Percentiles rank a stretch among this genome's conserved stretches.
Conservation (phyloP, 30 jellyfish, hydroid and myxozoan species). For the Aurelia aurita region DNA sequence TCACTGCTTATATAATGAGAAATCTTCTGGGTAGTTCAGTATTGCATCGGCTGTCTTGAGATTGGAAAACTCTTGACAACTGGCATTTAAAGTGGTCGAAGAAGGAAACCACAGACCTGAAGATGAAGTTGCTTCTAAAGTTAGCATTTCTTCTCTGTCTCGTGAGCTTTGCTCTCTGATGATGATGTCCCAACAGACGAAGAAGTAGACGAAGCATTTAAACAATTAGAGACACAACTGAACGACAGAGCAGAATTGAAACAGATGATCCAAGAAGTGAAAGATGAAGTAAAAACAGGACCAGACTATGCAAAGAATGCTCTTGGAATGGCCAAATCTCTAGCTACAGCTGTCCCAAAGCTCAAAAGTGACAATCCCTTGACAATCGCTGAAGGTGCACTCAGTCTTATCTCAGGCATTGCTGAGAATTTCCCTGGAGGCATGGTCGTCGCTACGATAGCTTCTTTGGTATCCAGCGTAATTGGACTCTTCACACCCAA, state of each 20-base stretch:
- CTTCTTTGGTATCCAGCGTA: slow-evolving; percentile 9
- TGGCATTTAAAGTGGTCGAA: no score
- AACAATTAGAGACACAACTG: neutral
- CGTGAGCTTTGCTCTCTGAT: no score
- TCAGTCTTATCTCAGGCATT: slow-evolving; percentile 2
- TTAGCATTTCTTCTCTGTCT: no score
- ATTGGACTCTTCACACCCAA: slow-evolving; percentile 17
- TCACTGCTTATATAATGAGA: no score
- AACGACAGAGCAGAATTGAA: slow-evolving; percentile 5
- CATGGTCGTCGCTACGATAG: slow-evolving; percentile 12
- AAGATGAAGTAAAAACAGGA: neutral
- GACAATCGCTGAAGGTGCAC: slow-evolving; percentile 20
- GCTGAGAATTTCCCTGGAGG: slow-evolving; percentile 29
- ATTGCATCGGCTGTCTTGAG: no score
- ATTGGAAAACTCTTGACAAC: no score
- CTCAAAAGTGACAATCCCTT: slow-evolving; percentile 7
- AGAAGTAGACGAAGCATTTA: slow-evolving; percentile 1
- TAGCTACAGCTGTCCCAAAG: neutral
- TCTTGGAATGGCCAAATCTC: slow-evolving; percentile 8
- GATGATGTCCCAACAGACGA: slow-evolving; percentile 22
- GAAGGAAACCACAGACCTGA: no score
- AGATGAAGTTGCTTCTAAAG: no score
- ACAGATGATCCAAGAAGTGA: neutral
- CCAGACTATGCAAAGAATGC: slow-evolving; percentile 6
- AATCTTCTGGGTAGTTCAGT: no score